Conservation (phyloP, 2,113 vertebrate genomes). For the Polyodon spathula region DNA sequence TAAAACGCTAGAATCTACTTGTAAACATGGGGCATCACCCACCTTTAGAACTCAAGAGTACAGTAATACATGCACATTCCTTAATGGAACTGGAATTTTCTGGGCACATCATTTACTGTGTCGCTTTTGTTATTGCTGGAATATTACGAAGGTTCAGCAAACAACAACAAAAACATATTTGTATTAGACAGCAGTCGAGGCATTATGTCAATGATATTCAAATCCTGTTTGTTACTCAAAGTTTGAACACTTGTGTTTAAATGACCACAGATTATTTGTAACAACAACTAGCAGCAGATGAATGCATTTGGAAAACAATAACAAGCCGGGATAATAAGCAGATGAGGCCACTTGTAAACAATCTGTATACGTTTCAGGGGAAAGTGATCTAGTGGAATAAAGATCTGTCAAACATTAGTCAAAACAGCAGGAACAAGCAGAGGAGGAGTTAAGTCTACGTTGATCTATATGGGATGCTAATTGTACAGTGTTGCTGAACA, state of each 20-base stretch:
- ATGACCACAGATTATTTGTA: neutral
- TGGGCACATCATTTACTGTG: no score
- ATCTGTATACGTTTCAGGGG: conserved; percentile 1
- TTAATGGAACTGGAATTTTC: no score
- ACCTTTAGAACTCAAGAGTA: no score
- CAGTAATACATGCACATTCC: no score
- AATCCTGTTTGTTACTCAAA: neutral
- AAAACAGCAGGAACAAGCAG: neutral
- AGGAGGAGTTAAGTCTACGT: neutral
- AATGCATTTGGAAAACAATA: conserved; percentile 5
- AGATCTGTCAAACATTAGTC: neutral
- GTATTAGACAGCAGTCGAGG: neutral
- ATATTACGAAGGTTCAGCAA: no score
- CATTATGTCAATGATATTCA: conserved; percentile 4
- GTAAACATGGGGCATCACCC: no score
- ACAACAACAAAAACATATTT: no score
- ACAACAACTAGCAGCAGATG: neutral
- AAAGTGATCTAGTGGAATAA: neutral
- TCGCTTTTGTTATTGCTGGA: no score
- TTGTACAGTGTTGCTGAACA: neutral
- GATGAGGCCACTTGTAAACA: conserved; percentile 2
- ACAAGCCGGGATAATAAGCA: neutral
- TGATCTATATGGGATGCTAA: neutral
- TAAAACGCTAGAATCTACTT: no score
- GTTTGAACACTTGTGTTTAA: neutral